A percentile compares a stretch with the other conserved stretches of the same genome.
Evolutionary conservation across 1,140 invertebrate genomes (phyloP).

Genomic region (Alviniconcha marisindica): DNA sequence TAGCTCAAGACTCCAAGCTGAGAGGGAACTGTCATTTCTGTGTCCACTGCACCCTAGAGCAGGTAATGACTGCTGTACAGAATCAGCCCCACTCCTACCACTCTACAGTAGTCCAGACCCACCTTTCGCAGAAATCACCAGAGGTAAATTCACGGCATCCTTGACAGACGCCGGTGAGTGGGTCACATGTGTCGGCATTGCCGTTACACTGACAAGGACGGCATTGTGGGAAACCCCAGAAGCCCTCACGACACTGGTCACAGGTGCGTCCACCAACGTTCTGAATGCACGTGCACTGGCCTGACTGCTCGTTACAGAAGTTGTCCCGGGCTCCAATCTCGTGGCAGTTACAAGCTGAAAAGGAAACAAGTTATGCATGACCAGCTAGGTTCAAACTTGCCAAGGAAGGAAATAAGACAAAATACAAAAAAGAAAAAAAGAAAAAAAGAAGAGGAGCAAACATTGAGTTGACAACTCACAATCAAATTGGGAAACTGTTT

Average conservation of each 20-base stretch:
- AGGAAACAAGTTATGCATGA: too few species aligned
- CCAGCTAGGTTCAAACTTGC: too few species aligned
- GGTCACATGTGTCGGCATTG: slow-evolving; percentile 95
- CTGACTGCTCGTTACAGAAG: slow-evolving; percentile 93
- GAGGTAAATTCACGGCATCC: slow-evolving; percentile 92
- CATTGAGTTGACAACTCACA: too few species aligned
- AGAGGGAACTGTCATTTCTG: too few species aligned
- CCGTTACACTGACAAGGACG: slow-evolving; percentile 97
- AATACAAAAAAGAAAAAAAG: too few species aligned
- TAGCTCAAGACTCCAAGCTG: too few species aligned
- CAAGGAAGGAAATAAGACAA: too few species aligned
- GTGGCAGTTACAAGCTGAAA: slow-evolving; percentile 94
- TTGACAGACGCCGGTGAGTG: slow-evolving; percentile 92
- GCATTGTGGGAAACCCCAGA: slow-evolving; percentile 92
- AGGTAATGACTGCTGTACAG: too few species aligned
- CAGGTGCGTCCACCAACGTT: slow-evolving; percentile 95
- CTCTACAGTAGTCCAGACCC: slow-evolving; percentile 30
- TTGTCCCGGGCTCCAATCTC: slow-evolving; percentile 95
- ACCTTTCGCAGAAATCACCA: slow-evolving; percentile 91
- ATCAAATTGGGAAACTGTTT: too few species aligned
- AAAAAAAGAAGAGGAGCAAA: too few species aligned
- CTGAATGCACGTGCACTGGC: slow-evolving; percentile 94
- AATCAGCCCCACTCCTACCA: background rate
- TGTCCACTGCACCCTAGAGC: too few species aligned
- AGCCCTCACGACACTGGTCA: slow-evolving; percentile 70